Evolutionary conservation across 2,797 vertebrate genomes (phyloP).

Genomic region (Enteromius afrohamiltoni): DNA sequence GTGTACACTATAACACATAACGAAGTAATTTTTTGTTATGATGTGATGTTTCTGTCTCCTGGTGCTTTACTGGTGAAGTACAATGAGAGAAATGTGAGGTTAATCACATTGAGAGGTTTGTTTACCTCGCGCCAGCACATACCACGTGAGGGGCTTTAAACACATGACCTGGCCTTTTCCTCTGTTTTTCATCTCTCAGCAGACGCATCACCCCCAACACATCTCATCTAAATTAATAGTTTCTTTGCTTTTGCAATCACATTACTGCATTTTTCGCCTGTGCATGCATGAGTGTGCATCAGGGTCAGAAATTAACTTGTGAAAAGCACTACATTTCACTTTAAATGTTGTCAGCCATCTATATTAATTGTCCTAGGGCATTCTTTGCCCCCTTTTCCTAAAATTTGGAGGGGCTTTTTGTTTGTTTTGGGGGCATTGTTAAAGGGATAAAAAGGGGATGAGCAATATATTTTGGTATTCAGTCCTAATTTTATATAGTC

Average conservation of each 20-base stretch:
- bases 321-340: not conserved
- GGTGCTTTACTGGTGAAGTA: constrained; percentile 14
- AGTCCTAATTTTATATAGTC: not conserved
- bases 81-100: constrained; percentile 27
- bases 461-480: not conserved
- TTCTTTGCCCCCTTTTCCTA: not conserved
- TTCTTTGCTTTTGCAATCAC: not conserved
- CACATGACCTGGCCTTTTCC: constrained; percentile 40
- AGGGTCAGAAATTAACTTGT: not conserved
- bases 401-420: not conserved
- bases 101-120: constrained; percentile 48
- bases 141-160: constrained; percentile 39
- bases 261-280: not conserved
- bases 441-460: not conserved
- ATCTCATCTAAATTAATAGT: not conserved
- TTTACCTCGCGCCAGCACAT: constrained; percentile 29
- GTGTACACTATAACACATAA: not conserved
- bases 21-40: not conserved
- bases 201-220: not conserved
- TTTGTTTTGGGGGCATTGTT: not conserved
- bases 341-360: not conserved
- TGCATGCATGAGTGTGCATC: not conserved
- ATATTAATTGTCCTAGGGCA: not conserved
- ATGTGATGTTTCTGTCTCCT: not conserved
- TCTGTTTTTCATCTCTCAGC: constrained; percentile 18